Evolutionary conservation across 2,888 invertebrate genomes (phyloP), one percentile per base, ranked within the genome.

Genomic region (Halictus ligatus): DNA sequence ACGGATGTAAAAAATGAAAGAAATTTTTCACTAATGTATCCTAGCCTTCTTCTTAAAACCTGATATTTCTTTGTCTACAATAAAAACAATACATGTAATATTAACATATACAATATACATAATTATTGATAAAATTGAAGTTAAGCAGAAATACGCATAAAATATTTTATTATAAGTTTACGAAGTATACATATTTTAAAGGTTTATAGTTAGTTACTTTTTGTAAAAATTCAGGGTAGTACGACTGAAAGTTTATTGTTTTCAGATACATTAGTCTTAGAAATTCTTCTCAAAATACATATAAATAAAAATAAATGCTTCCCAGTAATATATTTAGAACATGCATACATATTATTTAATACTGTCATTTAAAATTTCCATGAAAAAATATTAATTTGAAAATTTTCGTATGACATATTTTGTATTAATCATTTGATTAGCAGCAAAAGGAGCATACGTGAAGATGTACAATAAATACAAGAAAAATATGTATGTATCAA

Each of bases 231-330:
- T 10, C 46, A 10, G 43, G 40, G 40, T 69, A 25, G 54, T n/a
- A 46, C 29, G 25, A 74, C n/a, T 73, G 13, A 76, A 72, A 75
- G 15, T 73, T 35, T 78, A 83, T 72, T 46, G 18, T 78, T 50
- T 43, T 78, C 89, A 91, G 76, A 25, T 88, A 90, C 85, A 94
- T 93, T 93, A 93, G 94, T 93, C 91, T 87, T 92, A 91, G 92
- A 92, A 91, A 86, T 93, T 90, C 69, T 89, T 90, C 91, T 88
- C 81, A 93, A 93, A 93, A 92, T 94, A 93, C 93, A 94, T 91
- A 91, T 92, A 92, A 93, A 92, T 93, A 94, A 94, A 94, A 93
- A 93, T 93, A 93, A 94, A 93, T 93, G 93, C 91, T 91, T 93
- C 90, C 90, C 90, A 92, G 89, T 93, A 87, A 88, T 88, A 90